A percentile compares a stretch with the other conserved stretches of the same genome.
Conservation (phyloP, 2,888 invertebrate genomes). For the Amiota mariae region DNA sequence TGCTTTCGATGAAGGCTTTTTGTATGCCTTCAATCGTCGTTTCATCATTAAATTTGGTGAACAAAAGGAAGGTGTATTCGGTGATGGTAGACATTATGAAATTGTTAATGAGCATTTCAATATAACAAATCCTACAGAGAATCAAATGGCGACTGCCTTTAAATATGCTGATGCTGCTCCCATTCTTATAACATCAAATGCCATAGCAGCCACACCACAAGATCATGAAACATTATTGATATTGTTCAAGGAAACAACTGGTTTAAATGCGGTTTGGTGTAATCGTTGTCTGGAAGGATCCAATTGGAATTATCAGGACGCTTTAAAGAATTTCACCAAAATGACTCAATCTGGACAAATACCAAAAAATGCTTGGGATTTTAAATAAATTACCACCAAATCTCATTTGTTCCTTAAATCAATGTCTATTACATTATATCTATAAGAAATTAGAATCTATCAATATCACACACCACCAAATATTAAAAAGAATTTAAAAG, state of each 20-base stretch:
- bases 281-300: conserved; percentile 58
- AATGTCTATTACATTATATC: too few species aligned
- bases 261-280: conserved; percentile 66
- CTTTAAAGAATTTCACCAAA: conserved; percentile 56
- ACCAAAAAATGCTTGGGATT: conserved; percentile 55
- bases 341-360: conserved; percentile 53
- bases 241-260: conserved; percentile 65
- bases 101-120: conserved; percentile 66
- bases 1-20: background rate
- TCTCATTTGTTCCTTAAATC: too few species aligned
- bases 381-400: too few species aligned
- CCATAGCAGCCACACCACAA: conserved; percentile 46
- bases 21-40: conserved; percentile 53
- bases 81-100: conserved; percentile 46
- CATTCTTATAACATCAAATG: conserved; percentile 7
- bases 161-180: conserved; percentile 46
- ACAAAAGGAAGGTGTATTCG: conserved; percentile 29
- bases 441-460: too few species aligned
- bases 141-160: conserved; percentile 56
- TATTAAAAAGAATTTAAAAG: too few species aligned
- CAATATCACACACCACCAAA: too few species aligned
- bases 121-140: conserved; percentile 59
- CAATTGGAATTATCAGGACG: conserved; percentile 61
- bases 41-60: conserved; percentile 51
- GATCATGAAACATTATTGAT: conserved; percentile 62